Evolutionary conservation across 35 echinoderm and acorn worm species (phyloP).

Genomic region (Apostichopus parvimensis): DNA sequence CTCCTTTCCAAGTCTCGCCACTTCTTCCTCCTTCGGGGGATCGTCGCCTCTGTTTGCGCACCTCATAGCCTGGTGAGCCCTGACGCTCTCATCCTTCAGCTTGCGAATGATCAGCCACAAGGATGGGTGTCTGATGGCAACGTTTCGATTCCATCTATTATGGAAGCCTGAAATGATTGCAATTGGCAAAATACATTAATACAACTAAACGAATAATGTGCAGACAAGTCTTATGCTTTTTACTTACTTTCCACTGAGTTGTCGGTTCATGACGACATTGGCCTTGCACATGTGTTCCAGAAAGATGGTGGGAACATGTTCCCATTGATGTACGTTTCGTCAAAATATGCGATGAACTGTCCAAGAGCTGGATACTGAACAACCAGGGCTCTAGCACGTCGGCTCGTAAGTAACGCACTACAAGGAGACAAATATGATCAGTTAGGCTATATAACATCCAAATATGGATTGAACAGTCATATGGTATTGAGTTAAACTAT

Average conservation of each 20-base stretch:
- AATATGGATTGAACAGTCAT: slow-evolving; percentile 16
- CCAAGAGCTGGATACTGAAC: slow-evolving; percentile 14
- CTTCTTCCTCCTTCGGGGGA: not conserved
- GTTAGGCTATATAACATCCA: not conserved
- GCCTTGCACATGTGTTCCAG: slow-evolving; percentile 5
- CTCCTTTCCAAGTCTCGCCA: slow-evolving; percentile 7
- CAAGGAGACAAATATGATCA: not conserved
- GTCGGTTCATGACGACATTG: not conserved
- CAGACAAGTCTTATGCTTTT: not conserved
- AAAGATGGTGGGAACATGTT: not conserved
- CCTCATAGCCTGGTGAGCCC: not conserved
- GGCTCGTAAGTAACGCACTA: not conserved
- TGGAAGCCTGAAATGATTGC: too few species aligned
- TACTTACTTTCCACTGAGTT: slow-evolving; percentile 25
- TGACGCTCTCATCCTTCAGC: not conserved
- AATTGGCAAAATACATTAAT: not conserved
- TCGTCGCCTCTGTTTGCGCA: not conserved
- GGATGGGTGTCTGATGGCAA: not conserved
- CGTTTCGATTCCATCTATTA: not conserved
- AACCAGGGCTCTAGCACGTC: not conserved
- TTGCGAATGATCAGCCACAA: not conserved
- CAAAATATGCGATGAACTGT: slow-evolving; percentile 19
- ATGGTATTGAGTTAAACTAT: slow-evolving; percentile 30
- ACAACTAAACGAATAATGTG: not conserved
- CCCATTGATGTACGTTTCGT: slow-evolving; percentile 35